Conservation (phyloP, 2,797 vertebrate species). For the Poeciliopsis presidionis region DNA sequence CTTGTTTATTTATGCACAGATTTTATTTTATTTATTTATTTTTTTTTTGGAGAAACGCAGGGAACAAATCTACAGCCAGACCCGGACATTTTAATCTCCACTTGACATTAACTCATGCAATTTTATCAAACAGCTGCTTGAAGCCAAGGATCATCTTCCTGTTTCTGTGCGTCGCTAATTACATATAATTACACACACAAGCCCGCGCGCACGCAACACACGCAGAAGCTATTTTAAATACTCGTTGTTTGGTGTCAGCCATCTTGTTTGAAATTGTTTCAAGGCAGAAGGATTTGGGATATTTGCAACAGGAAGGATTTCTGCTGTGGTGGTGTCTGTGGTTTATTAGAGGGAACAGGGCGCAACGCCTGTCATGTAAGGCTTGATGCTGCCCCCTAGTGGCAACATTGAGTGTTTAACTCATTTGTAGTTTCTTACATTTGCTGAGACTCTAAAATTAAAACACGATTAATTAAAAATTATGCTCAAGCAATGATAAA, state of each 20-base stretch:
- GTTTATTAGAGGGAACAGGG: constrained; percentile 12
- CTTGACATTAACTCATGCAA: constrained; percentile 54
- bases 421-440: background rate
- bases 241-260: constrained; percentile 56
- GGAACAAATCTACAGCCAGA: constrained; percentile 9
- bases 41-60: background rate
- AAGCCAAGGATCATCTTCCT: constrained; percentile 59
- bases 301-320: constrained; percentile 31
- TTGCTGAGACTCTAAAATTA: background rate
- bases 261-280: constrained; percentile 50
- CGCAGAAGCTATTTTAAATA: constrained; percentile 30
- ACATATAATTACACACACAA: constrained; percentile 57
- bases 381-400: constrained; percentile 68
- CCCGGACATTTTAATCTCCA: constrained; percentile 48
- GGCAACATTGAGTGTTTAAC: constrained; percentile 20
- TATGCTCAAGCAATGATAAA: background rate
- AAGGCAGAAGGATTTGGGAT: constrained; percentile 34
- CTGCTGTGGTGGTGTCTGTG: constrained; percentile 36
- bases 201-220: constrained; percentile 49
- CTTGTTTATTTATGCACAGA: constrained; percentile 3
- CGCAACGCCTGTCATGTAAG: constrained; percentile 10
- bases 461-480: background rate
- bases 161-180: constrained; percentile 53
- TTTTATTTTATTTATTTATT: background rate
- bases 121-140: constrained; percentile 67